A percentile compares a stretch with the other conserved stretches of the same genome.
Conservation (phyloP, 2,888 invertebrate species). For the Chalcis sispes region DNA sequence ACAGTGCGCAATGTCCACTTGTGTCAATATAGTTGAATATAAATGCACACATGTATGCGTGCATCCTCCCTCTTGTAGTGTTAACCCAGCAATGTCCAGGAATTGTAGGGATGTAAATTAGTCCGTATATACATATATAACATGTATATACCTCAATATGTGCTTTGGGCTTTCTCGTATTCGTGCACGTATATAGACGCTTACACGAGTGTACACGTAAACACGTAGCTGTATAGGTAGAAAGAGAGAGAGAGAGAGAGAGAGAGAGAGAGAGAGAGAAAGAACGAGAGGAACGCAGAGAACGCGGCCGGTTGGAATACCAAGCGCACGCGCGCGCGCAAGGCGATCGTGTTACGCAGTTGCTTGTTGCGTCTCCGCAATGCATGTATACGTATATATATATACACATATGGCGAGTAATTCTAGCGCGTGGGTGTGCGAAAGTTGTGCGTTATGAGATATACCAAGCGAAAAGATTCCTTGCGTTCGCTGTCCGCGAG, state of each 20-base stretch:
- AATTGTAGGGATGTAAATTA: constrained; percentile 31
- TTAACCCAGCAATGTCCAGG: not conserved
- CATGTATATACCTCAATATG: constrained; percentile 38
- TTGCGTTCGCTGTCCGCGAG: too few relatives aligned
- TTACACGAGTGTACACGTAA: constrained; percentile 47
- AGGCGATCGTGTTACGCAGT: constrained; percentile 46
- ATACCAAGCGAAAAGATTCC: too few relatives aligned
- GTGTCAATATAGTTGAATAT: too few relatives aligned
- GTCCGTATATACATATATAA: too few relatives aligned
- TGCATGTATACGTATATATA: too few relatives aligned
- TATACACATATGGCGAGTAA: constrained; percentile 10
- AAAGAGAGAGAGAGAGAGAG: not conserved
- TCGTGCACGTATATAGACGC: too few relatives aligned
- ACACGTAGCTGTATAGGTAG: constrained; percentile 6
- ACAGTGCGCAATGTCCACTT: too few relatives aligned
- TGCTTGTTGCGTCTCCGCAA: constrained; percentile 61
- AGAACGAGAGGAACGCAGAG: not conserved
- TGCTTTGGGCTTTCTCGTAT: constrained; percentile 11
- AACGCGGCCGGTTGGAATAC: not conserved
- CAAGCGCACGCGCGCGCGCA: not conserved
- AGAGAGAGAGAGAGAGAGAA: not conserved
- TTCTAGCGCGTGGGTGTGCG: constrained; percentile 9
- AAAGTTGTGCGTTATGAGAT: too few relatives aligned
- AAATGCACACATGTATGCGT: too few relatives aligned
- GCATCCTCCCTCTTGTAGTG: too few relatives aligned